A percentile compares a stretch with the other conserved stretches of the same genome.
Evolutionary conservation across 2,797 vertebrate species (phyloP).

Genomic region (Megaceryle alcyon): DNA sequence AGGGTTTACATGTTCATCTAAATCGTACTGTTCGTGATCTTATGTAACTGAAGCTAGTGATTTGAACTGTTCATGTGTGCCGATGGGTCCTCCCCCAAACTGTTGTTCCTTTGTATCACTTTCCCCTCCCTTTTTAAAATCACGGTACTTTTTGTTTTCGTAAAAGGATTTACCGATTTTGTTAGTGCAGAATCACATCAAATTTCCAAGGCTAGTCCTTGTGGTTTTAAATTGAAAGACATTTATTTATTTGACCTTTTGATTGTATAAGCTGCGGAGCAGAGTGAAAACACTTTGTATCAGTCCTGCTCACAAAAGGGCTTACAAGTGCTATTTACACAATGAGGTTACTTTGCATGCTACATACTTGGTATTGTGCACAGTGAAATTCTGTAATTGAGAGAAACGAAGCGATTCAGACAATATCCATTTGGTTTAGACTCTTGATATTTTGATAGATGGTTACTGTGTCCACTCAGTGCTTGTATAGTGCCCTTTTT

Average conservation of each 20-base stretch:
- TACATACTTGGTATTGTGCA: not conserved
- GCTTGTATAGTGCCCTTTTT: not conserved
- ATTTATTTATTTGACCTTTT: not conserved
- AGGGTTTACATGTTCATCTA: not conserved
- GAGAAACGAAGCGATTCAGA: not conserved
- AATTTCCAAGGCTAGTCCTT: not conserved
- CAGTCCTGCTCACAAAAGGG: not conserved
- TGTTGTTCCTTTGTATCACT: not conserved
- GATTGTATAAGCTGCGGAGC: not conserved
- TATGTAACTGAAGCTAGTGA: not conserved
- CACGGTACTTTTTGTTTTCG: not conserved
- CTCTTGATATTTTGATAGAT: not conserved
- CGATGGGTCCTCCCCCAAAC: fast-evolving
- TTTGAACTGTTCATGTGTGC: not conserved
- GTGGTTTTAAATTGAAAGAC: not conserved
- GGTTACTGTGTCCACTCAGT: not conserved
- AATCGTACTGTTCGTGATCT: not conserved
- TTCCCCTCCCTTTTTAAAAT: not conserved
- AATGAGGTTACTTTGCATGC: not conserved
- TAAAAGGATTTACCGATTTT: not conserved
- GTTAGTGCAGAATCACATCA: not conserved
- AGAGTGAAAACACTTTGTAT: not conserved
- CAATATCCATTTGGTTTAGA: not conserved
- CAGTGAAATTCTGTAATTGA: not conserved
- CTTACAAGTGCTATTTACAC: not conserved